phyloP scores from a whole-genome alignment of 1,140 invertebrate genomes.

The Frieseomelitta varia region DNA sequence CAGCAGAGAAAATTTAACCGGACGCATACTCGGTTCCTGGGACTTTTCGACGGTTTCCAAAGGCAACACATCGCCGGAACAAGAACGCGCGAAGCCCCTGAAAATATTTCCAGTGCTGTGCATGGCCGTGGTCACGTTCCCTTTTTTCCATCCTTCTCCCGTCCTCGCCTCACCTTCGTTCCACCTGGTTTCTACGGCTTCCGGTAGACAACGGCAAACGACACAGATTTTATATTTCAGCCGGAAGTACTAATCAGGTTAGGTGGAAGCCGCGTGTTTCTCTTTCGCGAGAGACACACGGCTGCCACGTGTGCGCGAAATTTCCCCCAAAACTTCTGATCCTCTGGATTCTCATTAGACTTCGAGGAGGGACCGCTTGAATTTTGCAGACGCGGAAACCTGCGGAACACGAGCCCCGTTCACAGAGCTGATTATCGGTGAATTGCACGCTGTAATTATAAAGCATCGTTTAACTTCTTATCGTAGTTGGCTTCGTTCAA shows the following conservation, averaged over 20 bases:
- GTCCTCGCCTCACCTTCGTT: not conserved
- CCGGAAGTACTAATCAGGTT: slow-evolving; percentile 58
- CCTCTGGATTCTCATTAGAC: slow-evolving; percentile 29
- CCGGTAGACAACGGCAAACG: slow-evolving; percentile 34
- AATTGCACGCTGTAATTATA: not conserved
- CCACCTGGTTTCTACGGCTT: slow-evolving; percentile 56
- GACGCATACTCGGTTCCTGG: not conserved
- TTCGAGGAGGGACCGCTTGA: not conserved
- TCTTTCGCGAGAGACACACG: not conserved
- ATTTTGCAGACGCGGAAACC: not conserved
- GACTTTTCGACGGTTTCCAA: slow-evolving; percentile 27
- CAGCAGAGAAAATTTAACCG: not conserved
- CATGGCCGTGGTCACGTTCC: not conserved
- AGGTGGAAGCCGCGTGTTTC: slow-evolving; percentile 43
- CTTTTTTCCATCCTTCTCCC: slow-evolving; percentile 5
- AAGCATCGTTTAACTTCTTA: not conserved
- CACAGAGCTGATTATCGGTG: not conserved
- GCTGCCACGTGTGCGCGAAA: not conserved
- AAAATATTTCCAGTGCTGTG: not conserved
- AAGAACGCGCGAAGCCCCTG: slow-evolving; percentile 47
- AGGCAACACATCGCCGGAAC: slow-evolving; percentile 31
- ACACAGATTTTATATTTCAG: slow-evolving; percentile 59
- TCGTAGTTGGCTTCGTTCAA: not conserved
- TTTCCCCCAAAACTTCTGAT: slow-evolving; percentile 25
- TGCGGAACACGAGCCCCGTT: not conserved